Conservation (phyloP, 2,113 vertebrate species). For the Gavialis gangeticus region DNA sequence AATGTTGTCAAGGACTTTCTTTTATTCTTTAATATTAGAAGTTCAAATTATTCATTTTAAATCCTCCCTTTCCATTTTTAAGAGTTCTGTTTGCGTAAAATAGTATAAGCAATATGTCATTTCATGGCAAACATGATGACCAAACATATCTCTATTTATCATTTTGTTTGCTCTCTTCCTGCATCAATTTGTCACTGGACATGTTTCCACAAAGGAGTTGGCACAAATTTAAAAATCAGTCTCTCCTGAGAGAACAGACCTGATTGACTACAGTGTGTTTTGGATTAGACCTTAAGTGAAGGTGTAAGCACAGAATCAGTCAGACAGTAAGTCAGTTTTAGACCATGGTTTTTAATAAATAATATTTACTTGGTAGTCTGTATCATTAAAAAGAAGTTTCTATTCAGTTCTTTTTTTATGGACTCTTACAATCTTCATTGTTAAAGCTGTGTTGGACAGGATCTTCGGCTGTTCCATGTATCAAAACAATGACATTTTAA, state of each 20-base stretch:
- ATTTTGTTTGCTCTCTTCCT: background rate
- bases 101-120: conserved; percentile 26
- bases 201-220: background rate
- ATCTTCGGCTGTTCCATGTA: rapidly evolving
- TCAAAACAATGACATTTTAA: background rate
- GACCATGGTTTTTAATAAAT: background rate
- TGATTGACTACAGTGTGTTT: background rate
- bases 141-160: conserved; percentile 19
- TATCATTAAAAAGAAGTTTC: background rate
- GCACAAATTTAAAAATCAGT: background rate
- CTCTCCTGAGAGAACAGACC: background rate
- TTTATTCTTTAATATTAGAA: background rate
- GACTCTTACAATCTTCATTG: rapidly evolving
- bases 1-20: background rate
- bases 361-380: background rate
- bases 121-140: conserved; percentile 10
- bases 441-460: background rate
- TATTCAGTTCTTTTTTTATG: background rate
- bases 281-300: background rate
- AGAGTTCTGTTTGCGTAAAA: background rate
- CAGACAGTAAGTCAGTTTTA: background rate
- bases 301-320: background rate
- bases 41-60: conserved; percentile 13
- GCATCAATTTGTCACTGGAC: background rate
- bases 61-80: background rate